Evolutionary conservation across 1,140 invertebrate species (phyloP), one percentile per base, ranked within the genome.

Genomic region (Ostrea edulis): DNA sequence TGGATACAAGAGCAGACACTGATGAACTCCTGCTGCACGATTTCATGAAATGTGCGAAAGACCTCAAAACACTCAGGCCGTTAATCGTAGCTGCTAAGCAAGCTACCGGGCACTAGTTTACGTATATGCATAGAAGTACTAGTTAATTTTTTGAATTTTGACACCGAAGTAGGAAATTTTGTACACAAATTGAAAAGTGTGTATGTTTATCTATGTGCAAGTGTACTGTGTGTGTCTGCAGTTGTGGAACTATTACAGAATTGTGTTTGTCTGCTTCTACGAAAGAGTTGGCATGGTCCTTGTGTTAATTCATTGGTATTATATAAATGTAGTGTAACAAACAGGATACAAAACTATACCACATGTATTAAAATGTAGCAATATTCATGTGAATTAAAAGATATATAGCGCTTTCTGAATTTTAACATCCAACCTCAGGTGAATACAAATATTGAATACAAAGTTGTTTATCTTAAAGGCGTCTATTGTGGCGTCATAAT

Each of bases 61-160:
- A 98, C 90, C 96, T 99, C 91, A 97, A 97, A 84, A 98, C 98
- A 91, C 96, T 99, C 91, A 98, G 98, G 92, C 98, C 98, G 77
- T 96, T 99, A 89, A 99, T 99, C 94, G 97, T 99, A 96, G 98
- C 98, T 87, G 98, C 98, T n/a, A 99, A 99, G 95, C 98, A 99
- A 94, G 97, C 97, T 1, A 92, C 90, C 11, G 92, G 92, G 8
- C 92, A 92, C 65, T 93, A 86, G 29, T 77, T 77, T 35, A 9
- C 29, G 12, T 20, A 77, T 77, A 25, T 29, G 25, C 29, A 35
- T 77, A 77, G 22, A 77, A 11, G 22, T n/a, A 55, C 2, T 9
- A 55, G 0, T 44, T 2, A 44, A 44, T 44, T 44, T 1, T 62
- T 62, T 17, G 17, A 62, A 62, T 62, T 62, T 62, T 62, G 55